These are phyloP conservation scores for Pelosia muscerda DNA, from an alignment of 2,888 invertebrate species.

Conservation along the genomic window DNA sequence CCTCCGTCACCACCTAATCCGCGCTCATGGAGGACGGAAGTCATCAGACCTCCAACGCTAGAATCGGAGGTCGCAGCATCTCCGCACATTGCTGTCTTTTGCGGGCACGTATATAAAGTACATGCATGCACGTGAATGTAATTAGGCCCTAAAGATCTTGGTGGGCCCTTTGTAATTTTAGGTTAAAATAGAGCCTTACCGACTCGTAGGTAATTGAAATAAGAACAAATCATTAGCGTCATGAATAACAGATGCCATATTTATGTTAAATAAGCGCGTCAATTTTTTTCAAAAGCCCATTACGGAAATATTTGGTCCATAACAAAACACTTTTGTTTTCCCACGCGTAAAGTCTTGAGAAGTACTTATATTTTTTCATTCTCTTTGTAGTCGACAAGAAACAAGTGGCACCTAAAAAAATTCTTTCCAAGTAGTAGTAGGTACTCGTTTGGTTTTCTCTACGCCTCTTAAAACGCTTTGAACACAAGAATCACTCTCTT, in stretches of 20 bases:
- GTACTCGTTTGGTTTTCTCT: not conserved
- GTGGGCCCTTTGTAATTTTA: no score
- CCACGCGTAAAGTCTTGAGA: not conserved
- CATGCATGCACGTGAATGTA: no score
- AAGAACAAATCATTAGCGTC: no score
- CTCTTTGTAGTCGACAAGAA: not conserved
- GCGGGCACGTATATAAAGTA: no score
- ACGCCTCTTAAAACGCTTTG: slow-evolving; percentile 6
- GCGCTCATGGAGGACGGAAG: no score
- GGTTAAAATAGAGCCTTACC: no score
- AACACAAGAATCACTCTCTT: slow-evolving; percentile 5
- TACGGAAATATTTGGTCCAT: not conserved
- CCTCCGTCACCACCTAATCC: no score
- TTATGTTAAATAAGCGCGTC: not conserved
- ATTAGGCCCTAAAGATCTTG: no score
- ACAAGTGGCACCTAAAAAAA: slow-evolving; percentile 1
- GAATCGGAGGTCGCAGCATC: no score
- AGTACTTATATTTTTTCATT: slow-evolving; percentile 12
- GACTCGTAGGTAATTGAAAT: no score
- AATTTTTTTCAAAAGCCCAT: not conserved
- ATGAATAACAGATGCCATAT: not conserved
- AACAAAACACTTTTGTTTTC: slow-evolving; percentile 11
- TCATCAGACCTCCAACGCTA: no score
- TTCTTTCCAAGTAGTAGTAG: not conserved
- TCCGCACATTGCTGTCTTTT: no score